phyloP scores from a whole-genome alignment of 2,888 invertebrate genomes.

The Limenitis camilla region DNA sequence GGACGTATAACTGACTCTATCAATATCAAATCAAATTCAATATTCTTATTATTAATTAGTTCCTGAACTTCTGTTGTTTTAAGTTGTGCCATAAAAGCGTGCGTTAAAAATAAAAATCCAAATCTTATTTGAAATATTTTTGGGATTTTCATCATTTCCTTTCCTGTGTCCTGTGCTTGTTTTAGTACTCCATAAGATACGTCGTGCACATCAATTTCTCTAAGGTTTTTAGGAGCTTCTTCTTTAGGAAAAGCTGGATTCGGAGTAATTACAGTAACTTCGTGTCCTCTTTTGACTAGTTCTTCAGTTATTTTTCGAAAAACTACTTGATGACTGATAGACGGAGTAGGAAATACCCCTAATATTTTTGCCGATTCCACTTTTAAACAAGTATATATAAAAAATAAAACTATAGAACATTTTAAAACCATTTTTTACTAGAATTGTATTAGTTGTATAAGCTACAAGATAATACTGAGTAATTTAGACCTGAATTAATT shows the following conservation, averaged over 20 bases:
- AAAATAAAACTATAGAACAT: not conserved
- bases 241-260: conserved; percentile 39
- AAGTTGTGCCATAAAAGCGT: conserved; percentile 23
- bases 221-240: conserved; percentile 33
- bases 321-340: conserved; percentile 41
- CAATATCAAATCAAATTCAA: conserved; percentile 37
- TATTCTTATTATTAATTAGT: conserved; percentile 20
- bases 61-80: conserved; percentile 18
- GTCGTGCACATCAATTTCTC: conserved; percentile 41
- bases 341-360: conserved; percentile 39
- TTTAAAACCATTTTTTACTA: not conserved
- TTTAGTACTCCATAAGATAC: conserved; percentile 39
- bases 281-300: conserved; percentile 45
- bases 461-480: no score
- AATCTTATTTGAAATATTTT: conserved; percentile 9
- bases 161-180: no score
- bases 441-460: no score
- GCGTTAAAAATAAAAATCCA: not conserved
- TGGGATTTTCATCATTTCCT: no score
- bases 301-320: conserved; percentile 41
- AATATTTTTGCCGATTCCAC: conserved; percentile 37
- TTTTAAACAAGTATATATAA: not conserved
- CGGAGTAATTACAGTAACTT: conserved; percentile 46
- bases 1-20: conserved; percentile 32
- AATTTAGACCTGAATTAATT: no score